Evolutionary conservation across 2,797 vertebrate genomes (phyloP).

Genomic region (Alfaro cultratus): DNA sequence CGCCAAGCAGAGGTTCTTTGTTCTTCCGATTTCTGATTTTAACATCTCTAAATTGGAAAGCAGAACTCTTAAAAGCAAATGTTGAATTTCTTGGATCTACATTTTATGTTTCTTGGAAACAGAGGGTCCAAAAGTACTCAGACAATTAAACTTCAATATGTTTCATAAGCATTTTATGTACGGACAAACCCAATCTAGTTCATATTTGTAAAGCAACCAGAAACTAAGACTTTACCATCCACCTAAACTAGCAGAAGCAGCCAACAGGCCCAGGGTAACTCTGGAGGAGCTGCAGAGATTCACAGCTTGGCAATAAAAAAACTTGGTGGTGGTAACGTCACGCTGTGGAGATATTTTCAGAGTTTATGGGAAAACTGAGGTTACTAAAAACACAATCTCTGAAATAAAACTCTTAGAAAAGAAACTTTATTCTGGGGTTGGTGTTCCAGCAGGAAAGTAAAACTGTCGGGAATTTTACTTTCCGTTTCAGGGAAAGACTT

Average conservation of each 20-base stretch:
- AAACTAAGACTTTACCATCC: background rate
- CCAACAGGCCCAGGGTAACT: background rate
- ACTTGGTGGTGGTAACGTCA: background rate
- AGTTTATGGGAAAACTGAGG: background rate
- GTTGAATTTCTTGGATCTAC: background rate
- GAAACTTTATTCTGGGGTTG: background rate
- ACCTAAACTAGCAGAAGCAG: background rate
- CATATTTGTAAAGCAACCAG: background rate
- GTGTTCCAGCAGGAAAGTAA: background rate
- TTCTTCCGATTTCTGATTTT: background rate
- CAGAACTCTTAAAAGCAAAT: background rate
- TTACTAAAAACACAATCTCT: background rate
- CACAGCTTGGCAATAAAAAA: background rate
- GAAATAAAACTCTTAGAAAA: background rate
- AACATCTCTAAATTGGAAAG: background rate
- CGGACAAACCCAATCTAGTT: background rate
- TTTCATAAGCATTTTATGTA: background rate
- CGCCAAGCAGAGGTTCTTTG: background rate
- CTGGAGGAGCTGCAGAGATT: conserved; percentile 1
- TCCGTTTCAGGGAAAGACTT: too few relatives aligned
- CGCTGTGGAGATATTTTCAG: background rate
- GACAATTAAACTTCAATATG: background rate
- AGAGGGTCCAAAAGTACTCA: background rate
- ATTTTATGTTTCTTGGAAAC: background rate
- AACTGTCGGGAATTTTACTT: background rate